Base-by-base conservation (phyloP, 2,113 vertebrate genomes). In the Poicephalus meyeri region DNA sequence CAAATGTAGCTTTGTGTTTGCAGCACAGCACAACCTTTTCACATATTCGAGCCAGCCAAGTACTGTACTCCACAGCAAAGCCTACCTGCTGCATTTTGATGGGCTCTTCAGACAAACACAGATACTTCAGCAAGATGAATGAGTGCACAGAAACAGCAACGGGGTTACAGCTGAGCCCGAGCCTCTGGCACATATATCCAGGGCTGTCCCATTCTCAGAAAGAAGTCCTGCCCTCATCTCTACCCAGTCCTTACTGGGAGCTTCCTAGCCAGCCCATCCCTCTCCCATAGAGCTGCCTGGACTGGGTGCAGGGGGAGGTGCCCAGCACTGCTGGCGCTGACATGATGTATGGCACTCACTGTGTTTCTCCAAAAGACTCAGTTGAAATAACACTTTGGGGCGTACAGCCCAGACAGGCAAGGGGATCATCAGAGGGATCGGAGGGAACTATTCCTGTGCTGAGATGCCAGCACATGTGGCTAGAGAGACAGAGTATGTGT, bases 41-140 rank as follows among this genome's bases (percentile, higher is more conserved):
- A 44, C 0, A 0, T 26, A 58, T 12, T 42, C 3, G 1, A 35
- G 70, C n/a, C 1, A 1, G 39, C 53, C 6, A 1, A 68, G 25
- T 2, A 0, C 72, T 47, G 46, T 29, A 25, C 37, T 81, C 16
- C 25, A 39, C 39, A 77, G 71, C 79, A 88, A n/a, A 86, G 35
- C 18, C 33, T 37, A 18, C 58, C 42, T 24, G 39, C 63, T 65
- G 71, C 76, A 56, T 52, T 61, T 42, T 58, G 74, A 81, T 85
- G 91, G 63, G 52, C 39, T 78, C 33, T 24, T 19, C 16, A 31
- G 46, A 23, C n/a, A 70, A 13, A 13, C 8, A 18, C 58, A 52
- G 33, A 11, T 47, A 19, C 41, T 52, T 37, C 80, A 37, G 13
- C 49, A 55, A 64, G 28, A 69, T 47, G 23, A 70, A 16, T 0